phyloP scores from a whole-genome alignment of 1,140 invertebrate species.

The Camponotus floridanus region DNA sequence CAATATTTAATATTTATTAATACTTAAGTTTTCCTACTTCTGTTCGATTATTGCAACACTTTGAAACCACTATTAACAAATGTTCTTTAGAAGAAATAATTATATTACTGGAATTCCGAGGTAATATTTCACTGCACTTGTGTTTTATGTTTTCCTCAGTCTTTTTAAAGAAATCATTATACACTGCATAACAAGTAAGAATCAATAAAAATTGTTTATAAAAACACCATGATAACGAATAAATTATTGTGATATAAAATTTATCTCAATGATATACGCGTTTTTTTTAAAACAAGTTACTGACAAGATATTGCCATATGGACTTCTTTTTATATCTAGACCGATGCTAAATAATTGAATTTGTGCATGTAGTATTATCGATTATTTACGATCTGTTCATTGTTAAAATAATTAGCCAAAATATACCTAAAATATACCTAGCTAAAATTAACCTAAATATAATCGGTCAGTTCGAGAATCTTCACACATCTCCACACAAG shows the following conservation, averaged over 20 bases:
- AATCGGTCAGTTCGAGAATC: not conserved
- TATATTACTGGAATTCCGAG: not conserved
- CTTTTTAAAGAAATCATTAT: not conserved
- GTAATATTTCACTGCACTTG: not conserved
- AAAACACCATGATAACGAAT: constrained; percentile 41
- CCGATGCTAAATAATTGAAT: not conserved
- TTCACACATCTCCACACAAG: not conserved
- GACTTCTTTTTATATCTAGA: not conserved
- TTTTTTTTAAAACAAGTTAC: constrained; percentile 2
- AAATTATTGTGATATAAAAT: constrained; percentile 53
- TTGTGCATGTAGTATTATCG: not conserved
- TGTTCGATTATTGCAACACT: not conserved
- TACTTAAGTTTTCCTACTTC: not conserved
- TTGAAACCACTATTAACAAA: no score
- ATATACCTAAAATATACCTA: no score
- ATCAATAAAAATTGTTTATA: constrained; percentile 39
- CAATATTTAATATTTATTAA: not conserved
- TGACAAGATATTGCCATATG: constrained; percentile 13
- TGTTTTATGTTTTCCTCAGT: not conserved
- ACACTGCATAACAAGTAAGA: constrained; percentile 35
- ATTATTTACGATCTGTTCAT: not conserved
- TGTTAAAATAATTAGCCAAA: constrained; percentile 6
- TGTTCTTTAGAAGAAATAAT: not conserved
- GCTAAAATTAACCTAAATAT: not conserved
- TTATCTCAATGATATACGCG: constrained; percentile 4